Evolutionary conservation across 2,797 vertebrate genomes (phyloP).

Genomic region (Varecia variegata): DNA sequence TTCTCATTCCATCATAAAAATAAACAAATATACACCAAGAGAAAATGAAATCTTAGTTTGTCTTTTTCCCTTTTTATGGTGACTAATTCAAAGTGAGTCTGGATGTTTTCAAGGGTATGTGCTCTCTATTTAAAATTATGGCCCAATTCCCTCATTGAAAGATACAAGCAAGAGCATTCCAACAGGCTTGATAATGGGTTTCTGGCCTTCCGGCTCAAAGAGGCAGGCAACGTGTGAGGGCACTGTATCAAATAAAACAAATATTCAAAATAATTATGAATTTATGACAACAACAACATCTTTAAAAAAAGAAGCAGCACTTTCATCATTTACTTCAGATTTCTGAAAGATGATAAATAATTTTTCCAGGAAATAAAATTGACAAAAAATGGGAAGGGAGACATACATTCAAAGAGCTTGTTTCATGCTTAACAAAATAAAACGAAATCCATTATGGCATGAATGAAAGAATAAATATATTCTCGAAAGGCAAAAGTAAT

Average conservation of each 20-base stretch:
- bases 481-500: neutral
- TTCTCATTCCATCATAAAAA: neutral
- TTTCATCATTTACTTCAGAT: conserved; percentile 4
- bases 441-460: neutral
- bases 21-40: conserved; percentile 1
- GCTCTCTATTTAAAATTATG: conserved; percentile 9
- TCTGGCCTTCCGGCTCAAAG: neutral
- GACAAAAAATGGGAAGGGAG: neutral
- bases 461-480: neutral
- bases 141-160: neutral
- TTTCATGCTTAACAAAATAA: neutral
- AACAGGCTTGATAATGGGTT: neutral
- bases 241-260: neutral
- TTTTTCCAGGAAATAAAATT: conserved; percentile 5
- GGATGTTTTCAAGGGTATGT: neutral
- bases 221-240: neutral
- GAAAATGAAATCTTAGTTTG: neutral
- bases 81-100: conserved; percentile 22
- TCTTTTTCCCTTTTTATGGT: neutral
- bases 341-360: neutral
- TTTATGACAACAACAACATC: neutral
- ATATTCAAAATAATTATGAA: neutral
- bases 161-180: neutral
- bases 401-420: neutral
- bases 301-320: neutral